Base-by-base conservation (phyloP, 2,888 invertebrate genomes). In the Tetanocera ferruginea region DNA sequence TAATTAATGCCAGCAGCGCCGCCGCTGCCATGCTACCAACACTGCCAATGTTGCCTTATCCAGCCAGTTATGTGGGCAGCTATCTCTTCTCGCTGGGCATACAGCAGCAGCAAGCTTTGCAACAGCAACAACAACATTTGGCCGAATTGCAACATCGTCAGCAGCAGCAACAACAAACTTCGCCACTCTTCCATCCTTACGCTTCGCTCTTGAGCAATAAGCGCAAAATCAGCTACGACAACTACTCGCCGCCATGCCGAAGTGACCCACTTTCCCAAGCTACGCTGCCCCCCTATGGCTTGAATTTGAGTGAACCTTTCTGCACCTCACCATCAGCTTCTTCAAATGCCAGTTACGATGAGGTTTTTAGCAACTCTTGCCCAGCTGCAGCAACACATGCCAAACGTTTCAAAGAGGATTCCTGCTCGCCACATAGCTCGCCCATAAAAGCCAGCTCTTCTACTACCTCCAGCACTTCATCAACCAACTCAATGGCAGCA, bases 41-140 rank as follows among this genome's bases (percentile, higher is more conserved):
- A 31, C 84, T 87, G 19, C 90, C 91, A 23, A 91, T 93, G 84
- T 85, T 94, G 19, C 93, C 93, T 0, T 94, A 94, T 86, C 93
- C 93, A 51, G 92, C 93, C 0, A 92, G 92, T 78, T 93, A 93
- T 84, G 90, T 94, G 76, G 91, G 91, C 83, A 93, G 93, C 84
- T 93, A 93, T 81, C 88, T 94, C 25, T 91, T 94, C 79, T 92
- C 92, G 9, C 88, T 94, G 77, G 92, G 93, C 78, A 90, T 94
- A 49, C 93, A 93, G 76, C 93, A 92, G 74, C 93, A 92, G 62
- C 89, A 86, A 51, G 88, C 86, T 31, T 85, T 84, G 51, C 83
- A 83, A 64, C 82, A 74, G 80, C 86, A 80, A 73, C 82, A 64
- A 81, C 84, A 57, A 81, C 73, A 72, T 31, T 19, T 71, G 5